Conservation (phyloP, 37 sponge, comb jelly and placozoan genomes). For the Oopsacas minuta region DNA sequence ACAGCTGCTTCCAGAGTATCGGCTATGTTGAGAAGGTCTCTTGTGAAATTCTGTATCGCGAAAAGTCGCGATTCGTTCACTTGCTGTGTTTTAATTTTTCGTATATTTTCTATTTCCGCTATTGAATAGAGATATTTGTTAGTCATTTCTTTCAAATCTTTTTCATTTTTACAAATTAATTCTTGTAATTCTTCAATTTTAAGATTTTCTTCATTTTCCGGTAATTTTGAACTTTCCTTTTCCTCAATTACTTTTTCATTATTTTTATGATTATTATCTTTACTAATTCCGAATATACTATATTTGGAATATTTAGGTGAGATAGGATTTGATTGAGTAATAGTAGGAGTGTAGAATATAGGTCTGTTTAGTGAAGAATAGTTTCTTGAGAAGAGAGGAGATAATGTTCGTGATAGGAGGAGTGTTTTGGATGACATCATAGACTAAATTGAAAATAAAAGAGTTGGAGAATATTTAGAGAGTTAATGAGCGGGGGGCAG, state of each 20-base stretch:
- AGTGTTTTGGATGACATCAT: background rate
- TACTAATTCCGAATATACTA: background rate
- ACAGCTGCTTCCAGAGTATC: constrained; percentile 78
- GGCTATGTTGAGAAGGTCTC: constrained; percentile 76
- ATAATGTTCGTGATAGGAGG: background rate
- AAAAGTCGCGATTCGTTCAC: constrained; percentile 68
- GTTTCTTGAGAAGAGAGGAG: background rate
- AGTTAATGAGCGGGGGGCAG: too few relatives aligned
- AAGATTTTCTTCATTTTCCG: background rate
- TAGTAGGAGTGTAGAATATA: background rate
- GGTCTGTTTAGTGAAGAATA: background rate
- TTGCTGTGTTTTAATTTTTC: constrained; percentile 47
- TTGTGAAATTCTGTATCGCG: constrained; percentile 80
- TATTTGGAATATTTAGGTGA: background rate
- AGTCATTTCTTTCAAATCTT: background rate
- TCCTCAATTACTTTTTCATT: background rate
- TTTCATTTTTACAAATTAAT: background rate
- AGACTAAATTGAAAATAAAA: background rate
- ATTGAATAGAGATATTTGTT: constrained; percentile 72
- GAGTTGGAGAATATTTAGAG: too few relatives aligned
- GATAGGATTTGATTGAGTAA: background rate
- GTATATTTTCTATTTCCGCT: constrained; percentile 85
- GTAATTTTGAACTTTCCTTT: background rate
- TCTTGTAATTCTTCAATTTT: constrained; percentile 4
- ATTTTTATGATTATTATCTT: background rate